Percentiles rank a stretch among this genome's conserved stretches.
phyloP scores from a whole-genome alignment of 1,140 invertebrate species.

The Rhyzopertha dominica region DNA sequence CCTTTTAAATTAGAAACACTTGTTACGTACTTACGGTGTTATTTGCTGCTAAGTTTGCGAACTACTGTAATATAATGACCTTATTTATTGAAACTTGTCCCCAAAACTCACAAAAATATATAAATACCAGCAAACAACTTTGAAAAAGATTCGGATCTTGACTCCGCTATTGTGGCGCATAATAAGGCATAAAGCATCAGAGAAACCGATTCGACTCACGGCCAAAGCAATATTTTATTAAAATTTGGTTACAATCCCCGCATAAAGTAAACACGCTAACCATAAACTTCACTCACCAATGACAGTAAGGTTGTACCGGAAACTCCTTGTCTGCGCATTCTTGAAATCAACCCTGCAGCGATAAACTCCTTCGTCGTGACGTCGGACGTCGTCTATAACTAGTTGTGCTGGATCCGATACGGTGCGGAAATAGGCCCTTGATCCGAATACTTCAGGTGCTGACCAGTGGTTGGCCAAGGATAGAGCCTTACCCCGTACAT shows the following conservation, averaged over 20 bases:
- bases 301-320: constrained; percentile 81
- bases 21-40: no score
- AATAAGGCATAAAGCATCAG: neutral
- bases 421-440: constrained; percentile 71
- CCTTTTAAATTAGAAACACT: no score
- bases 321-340: constrained; percentile 80
- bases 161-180: no score
- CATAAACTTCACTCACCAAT: constrained; percentile 63
- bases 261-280: neutral
- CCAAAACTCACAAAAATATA: no score
- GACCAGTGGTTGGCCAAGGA: constrained; percentile 68
- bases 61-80: no score
- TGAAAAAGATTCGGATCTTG: no score
- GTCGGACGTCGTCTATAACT: constrained; percentile 70
- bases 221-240: neutral
- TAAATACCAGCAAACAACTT: no score
- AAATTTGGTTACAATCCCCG: neutral
- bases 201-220: neutral
- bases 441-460: constrained; percentile 70
- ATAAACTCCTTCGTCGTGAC: constrained; percentile 81
- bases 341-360: constrained; percentile 83
- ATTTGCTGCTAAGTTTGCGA: no score
- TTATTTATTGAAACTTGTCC: no score
- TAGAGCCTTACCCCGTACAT: constrained; percentile 70
- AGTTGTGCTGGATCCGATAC: constrained; percentile 67